Conservation (phyloP, 1,140 invertebrate species). For the Potamilus streckersoni region DNA sequence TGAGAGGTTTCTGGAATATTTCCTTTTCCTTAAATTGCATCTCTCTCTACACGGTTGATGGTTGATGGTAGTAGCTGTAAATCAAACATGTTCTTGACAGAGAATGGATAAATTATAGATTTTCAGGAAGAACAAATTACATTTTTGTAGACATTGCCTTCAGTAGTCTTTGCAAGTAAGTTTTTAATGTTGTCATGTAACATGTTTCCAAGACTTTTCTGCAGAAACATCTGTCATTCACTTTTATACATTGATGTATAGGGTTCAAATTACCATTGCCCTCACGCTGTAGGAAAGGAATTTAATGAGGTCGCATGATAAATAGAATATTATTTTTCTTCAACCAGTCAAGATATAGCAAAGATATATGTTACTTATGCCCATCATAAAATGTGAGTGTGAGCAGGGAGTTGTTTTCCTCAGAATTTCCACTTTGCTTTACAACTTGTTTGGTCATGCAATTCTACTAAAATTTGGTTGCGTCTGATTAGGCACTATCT, state of each 20-base stretch:
- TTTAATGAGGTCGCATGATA: constrained; percentile 41
- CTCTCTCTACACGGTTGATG: too few species aligned
- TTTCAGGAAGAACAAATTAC: too few species aligned
- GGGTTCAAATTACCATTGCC: constrained; percentile 34
- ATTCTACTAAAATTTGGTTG: constrained; percentile 64
- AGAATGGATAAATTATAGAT: too few species aligned
- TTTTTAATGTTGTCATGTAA: constrained; percentile 17
- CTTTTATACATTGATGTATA: constrained; percentile 30
- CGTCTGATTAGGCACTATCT: constrained; percentile 68
- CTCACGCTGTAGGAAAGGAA: constrained; percentile 33
- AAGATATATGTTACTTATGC: constrained; percentile 48
- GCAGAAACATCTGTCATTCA: constrained; percentile 10
- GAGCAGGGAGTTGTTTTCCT: too few species aligned
- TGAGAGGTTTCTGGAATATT: too few species aligned
- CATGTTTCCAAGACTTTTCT: neutral
- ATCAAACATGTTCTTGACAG: too few species aligned
- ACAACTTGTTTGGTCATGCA: constrained; percentile 67
- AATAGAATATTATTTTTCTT: constrained; percentile 32
- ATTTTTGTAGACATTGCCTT: too few species aligned
- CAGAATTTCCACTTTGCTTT: too few species aligned
- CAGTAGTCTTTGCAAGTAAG: neutral
- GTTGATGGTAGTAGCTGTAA: too few species aligned
- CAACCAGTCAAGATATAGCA: constrained; percentile 26
- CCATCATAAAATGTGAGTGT: constrained; percentile 60
- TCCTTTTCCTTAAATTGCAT: too few species aligned